Evolutionary conservation across 2,888 invertebrate species (phyloP).

Genomic region (Stratiomys singularior): DNA sequence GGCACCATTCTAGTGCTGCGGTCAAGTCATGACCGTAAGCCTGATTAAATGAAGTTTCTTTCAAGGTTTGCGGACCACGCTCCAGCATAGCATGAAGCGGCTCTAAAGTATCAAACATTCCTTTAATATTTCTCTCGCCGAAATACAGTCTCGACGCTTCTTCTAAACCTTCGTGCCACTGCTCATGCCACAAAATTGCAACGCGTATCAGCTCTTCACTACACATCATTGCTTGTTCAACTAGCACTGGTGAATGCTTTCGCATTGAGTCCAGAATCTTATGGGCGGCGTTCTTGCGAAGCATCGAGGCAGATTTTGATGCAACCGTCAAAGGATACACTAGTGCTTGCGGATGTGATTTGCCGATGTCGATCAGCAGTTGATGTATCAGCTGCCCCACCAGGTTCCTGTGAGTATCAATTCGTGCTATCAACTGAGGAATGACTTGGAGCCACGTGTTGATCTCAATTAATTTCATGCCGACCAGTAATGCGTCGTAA

Average conservation of each 20-base stretch:
- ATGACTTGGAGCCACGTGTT: slow-evolving; percentile 99
- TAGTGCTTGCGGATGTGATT: slow-evolving; percentile 96
- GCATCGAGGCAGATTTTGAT: slow-evolving; percentile 88
- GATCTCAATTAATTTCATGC: slow-evolving; percentile 92
- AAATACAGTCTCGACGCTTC: slow-evolving; percentile 95
- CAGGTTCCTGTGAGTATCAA: slow-evolving; percentile 90
- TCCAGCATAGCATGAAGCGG: slow-evolving; percentile 95
- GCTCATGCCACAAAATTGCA: slow-evolving; percentile 99
- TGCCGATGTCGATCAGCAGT: slow-evolving; percentile 94
- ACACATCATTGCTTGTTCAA: slow-evolving; percentile 96
- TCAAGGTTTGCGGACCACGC: slow-evolving; percentile 92
- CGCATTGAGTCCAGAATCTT: slow-evolving; percentile 95
- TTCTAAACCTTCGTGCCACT: slow-evolving; percentile 98
- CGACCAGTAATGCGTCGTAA: slow-evolving; percentile 91
- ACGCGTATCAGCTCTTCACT: slow-evolving; percentile 97
- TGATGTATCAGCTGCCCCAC: slow-evolving; percentile 93
- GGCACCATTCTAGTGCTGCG: slow-evolving; percentile 97
- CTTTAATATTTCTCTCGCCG: slow-evolving; percentile 93
- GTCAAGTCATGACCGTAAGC: slow-evolving; percentile 94
- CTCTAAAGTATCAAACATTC: slow-evolving; percentile 96
- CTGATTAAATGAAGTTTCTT: slow-evolving; percentile 96
- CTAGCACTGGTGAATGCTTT: slow-evolving; percentile 90
- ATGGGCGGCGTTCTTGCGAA: slow-evolving; percentile 90
- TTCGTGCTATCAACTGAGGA: slow-evolving; percentile 97
- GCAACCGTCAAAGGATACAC: slow-evolving; percentile 98